These are phyloP conservation scores for Aplochiton taeniatus DNA, from an alignment of 2,797 vertebrate genomes.

Conservation along the genomic window DNA sequence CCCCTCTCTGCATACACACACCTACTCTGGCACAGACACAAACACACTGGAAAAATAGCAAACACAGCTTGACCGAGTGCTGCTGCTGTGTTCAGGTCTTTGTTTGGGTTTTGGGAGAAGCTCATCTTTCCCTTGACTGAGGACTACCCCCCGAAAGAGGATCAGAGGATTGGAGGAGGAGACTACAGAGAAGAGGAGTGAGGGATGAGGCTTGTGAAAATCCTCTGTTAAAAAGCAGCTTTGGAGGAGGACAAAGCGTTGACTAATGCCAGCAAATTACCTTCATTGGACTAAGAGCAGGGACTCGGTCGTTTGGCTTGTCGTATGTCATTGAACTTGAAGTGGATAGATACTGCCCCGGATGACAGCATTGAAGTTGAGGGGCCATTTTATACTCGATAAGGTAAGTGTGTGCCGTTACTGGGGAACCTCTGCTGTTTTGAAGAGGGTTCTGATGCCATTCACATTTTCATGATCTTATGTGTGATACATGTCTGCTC, in stretches of 20 bases:
- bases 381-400: slow-evolving; percentile 35
- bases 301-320: slow-evolving; percentile 53
- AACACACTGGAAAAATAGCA: slow-evolving; percentile 47
- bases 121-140: slow-evolving; percentile 46
- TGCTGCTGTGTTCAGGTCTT: slow-evolving; percentile 63
- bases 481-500: slow-evolving; percentile 40
- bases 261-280: slow-evolving; percentile 66
- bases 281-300: slow-evolving; percentile 42
- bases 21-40: slow-evolving; percentile 24
- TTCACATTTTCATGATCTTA: slow-evolving; percentile 24
- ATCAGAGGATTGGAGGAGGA: slow-evolving; percentile 64
- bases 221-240: slow-evolving; percentile 66
- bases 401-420: slow-evolving; percentile 65
- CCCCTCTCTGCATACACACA: slow-evolving; percentile 6
- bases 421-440: slow-evolving; percentile 47
- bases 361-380: slow-evolving; percentile 40
- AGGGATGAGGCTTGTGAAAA: slow-evolving; percentile 71
- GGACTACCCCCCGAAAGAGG: slow-evolving; percentile 62
- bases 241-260: slow-evolving; percentile 67
- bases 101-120: slow-evolving; percentile 64
- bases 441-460: slow-evolving; percentile 29
- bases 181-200: slow-evolving; percentile 59
- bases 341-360: slow-evolving; percentile 26
- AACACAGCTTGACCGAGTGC: slow-evolving; percentile 56
- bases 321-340: slow-evolving; percentile 51